Evolutionary conservation across 1,140 invertebrate species (phyloP).

Genomic region (Ruditapes philippinarum): DNA sequence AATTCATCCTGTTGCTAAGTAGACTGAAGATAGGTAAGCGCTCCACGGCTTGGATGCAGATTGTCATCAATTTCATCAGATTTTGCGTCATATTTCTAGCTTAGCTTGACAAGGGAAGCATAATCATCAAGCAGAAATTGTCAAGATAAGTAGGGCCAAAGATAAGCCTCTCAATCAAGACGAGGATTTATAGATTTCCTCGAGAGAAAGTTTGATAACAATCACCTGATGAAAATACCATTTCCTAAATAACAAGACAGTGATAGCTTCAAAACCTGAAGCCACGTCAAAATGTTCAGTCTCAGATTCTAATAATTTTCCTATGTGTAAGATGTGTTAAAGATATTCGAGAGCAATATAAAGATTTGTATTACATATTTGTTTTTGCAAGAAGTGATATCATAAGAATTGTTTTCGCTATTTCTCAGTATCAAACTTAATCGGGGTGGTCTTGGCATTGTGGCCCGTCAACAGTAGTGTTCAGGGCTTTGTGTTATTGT

Average conservation of each 20-base stretch:
- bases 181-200: conserved; percentile 62
- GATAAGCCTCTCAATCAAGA: conserved; percentile 65
- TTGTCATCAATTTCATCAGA: conserved; percentile 53
- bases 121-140: conserved; percentile 58
- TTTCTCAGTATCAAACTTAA: no score
- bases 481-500: no score
- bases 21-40: conserved; percentile 44
- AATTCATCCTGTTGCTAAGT: conserved; percentile 34
- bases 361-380: no score
- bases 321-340: no score
- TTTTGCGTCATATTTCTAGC: conserved; percentile 63
- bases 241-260: conserved; percentile 62
- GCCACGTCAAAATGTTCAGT: neutral
- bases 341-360: no score
- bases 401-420: no score
- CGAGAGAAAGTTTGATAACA: conserved; percentile 28
- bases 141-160: conserved; percentile 55
- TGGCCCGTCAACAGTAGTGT: no score
- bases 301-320: no score
- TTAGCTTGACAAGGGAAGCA: conserved; percentile 47
- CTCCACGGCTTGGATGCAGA: conserved; percentile 21
- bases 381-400: no score
- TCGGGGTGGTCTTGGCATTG: no score
- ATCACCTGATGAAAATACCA: conserved; percentile 66
- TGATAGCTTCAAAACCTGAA: conserved; percentile 19